Percentiles rank a stretch among this genome's conserved stretches.
These are phyloP conservation scores for Coregonus ussuriensis DNA, from an alignment of 2,797 vertebrate genomes.

Conservation along the genomic window DNA sequence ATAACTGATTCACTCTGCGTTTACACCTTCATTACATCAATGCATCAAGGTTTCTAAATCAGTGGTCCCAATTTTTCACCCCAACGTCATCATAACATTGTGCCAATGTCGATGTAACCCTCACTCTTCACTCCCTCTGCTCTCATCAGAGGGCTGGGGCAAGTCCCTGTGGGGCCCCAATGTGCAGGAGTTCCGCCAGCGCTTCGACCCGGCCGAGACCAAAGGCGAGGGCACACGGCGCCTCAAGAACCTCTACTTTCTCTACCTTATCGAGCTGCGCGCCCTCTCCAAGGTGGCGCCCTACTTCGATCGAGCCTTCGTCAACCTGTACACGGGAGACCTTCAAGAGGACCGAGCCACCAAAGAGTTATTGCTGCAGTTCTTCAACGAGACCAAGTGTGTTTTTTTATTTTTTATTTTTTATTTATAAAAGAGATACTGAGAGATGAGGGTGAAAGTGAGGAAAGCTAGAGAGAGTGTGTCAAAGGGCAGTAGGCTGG, in stretches of 20 bases:
- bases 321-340: conserved; percentile 93
- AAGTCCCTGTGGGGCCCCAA: conserved; percentile 88
- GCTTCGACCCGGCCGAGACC: conserved; percentile 87
- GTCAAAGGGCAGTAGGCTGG: too few species aligned
- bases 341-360: conserved; percentile 82
- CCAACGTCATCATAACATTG: neutral
- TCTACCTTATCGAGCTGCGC: conserved; percentile 93
- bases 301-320: conserved; percentile 88
- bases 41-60: too few species aligned
- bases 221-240: conserved; percentile 93
- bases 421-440: neutral
- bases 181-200: conserved; percentile 85
- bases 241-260: conserved; percentile 94
- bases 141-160: conserved; percentile 86
- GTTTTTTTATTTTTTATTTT: conserved; percentile 21
- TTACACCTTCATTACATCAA: too few species aligned
- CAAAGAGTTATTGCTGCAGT: conserved; percentile 85
- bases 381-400: conserved; percentile 90
- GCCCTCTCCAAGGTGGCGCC: conserved; percentile 91
- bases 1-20: too few species aligned
- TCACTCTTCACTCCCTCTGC: neutral
- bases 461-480: too few species aligned
- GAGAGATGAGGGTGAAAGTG: neutral
- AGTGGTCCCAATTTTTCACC: neutral
- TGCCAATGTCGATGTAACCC: neutral